These are phyloP conservation scores for Melanotaenia trifasciata DNA, from an alignment of 2,797 vertebrate species.

Conservation along the genomic window DNA sequence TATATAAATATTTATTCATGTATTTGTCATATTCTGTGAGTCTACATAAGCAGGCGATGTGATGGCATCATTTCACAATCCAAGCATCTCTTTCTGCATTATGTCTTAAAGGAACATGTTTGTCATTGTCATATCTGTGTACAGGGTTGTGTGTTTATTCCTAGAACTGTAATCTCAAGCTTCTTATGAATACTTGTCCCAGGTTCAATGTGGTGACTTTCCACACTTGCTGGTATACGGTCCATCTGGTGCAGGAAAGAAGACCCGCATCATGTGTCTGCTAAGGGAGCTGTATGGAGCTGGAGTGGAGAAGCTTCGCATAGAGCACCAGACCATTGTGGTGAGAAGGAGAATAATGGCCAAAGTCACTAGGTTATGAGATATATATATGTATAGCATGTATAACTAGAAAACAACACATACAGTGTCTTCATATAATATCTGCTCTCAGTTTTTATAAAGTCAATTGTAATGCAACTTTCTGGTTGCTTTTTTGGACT, in stretches of 20 bases:
- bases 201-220: constrained; percentile 97
- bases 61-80: not conserved
- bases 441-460: not conserved
- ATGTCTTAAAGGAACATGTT: not conserved
- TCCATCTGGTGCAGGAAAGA: constrained; percentile 96
- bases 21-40: not conserved
- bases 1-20: too few species aligned
- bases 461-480: not conserved
- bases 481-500: not conserved
- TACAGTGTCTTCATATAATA: not conserved
- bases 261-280: constrained; percentile 98
- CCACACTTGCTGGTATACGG: constrained; percentile 96
- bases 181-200: constrained; percentile 28
- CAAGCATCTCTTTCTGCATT: not conserved
- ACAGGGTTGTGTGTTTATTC: not conserved
- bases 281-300: constrained; percentile 93
- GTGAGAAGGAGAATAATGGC: constrained; percentile 67
- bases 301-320: constrained; percentile 96
- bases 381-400: accelerated
- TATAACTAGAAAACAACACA: not conserved
- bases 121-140: not conserved
- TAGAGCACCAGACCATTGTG: constrained; percentile 95
- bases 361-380: not conserved
- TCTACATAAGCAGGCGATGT: not conserved
- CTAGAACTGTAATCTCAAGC: not conserved